Base-by-base conservation (phyloP, 53 echinoderm and acorn worm genomes). In the Henricia sp. region DNA sequence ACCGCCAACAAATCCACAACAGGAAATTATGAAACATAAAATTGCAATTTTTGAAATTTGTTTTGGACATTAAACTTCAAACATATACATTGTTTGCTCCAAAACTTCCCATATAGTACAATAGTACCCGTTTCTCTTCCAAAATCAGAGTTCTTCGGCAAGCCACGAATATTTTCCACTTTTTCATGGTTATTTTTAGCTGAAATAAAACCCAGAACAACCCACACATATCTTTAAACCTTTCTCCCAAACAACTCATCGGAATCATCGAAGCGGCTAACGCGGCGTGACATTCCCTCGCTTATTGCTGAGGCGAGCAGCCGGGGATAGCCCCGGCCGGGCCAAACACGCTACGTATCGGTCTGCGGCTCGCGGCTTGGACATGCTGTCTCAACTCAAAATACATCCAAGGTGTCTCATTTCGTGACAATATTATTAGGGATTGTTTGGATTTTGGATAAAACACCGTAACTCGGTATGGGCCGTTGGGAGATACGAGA, bases 281-380 rank as follows among this genome's bases (percentile, higher is more conserved):
- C 74, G 55, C 55, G 39, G n/a, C 43, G 74, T 51, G 74, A 74
- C 74, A 39, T 53, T 53, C 74, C 53, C 74, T n/a, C 54, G 74
- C 74, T 37, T n/a, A n/a, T 27, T 23, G 37, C 54, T 37, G 37
- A 17, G 51, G 72, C 51, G 50, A 51, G 55, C 38, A 32, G 74
- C 72, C 35, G 14, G 11, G 54, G 20, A n/a, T n/a, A n/a, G n/a
- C n/a, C n/a, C n/a, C n/a, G n/a, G n/a, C n/a, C n/a, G n/a, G n/a
- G n/a, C n/a, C n/a, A n/a, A n/a, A n/a, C n/a, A n/a, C n/a, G n/a
- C n/a, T n/a, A n/a, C n/a, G n/a, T n/a, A n/a, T n/a, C n/a, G n/a
- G n/a, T n/a, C n/a, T n/a, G n/a, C n/a, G n/a, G n/a, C n/a, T n/a
- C n/a, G n/a, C n/a, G n/a, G n/a, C n/a, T n/a, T n/a, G n/a, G n/a